phyloP scores from a whole-genome alignment of 2,113 vertebrate genomes.

The Zingel zingel region DNA sequence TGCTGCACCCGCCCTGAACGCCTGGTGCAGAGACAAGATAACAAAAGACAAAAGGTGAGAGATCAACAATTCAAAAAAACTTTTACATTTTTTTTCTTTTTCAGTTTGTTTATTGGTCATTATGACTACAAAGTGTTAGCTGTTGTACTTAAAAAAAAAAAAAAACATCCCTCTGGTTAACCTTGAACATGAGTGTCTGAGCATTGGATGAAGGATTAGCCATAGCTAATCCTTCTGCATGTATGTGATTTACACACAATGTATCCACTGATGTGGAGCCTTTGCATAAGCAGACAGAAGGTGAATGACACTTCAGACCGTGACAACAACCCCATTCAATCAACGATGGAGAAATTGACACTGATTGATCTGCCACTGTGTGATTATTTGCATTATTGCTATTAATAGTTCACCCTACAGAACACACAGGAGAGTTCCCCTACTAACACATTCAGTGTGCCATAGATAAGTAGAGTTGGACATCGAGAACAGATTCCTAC shows the following conservation, averaged over 20 bases:
- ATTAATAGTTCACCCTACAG: not conserved
- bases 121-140: not conserved
- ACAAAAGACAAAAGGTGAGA: not conserved
- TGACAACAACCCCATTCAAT: constrained; percentile 30
- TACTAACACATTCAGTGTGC: not conserved
- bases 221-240: not conserved
- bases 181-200: not conserved
- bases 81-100: not conserved
- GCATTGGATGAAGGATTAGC: constrained; percentile 15
- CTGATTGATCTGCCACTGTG: constrained; percentile 27
- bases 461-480: too few relatives aligned
- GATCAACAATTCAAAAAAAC: not conserved
- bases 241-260: too few relatives aligned
- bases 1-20: constrained; percentile 97
- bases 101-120: not conserved
- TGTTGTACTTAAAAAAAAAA: not conserved
- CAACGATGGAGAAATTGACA: constrained; percentile 22
- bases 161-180: not conserved
- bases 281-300: constrained; percentile 8
- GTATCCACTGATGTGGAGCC: not conserved
- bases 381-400: not conserved
- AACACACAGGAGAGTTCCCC: not conserved
- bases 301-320: constrained; percentile 2
- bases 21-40: constrained; percentile 79
- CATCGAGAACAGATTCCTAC: too few relatives aligned